These are phyloP conservation scores for Diplodus puntazzo DNA, from an alignment of 2,797 vertebrate genomes.

Conservation along the genomic window DNA sequence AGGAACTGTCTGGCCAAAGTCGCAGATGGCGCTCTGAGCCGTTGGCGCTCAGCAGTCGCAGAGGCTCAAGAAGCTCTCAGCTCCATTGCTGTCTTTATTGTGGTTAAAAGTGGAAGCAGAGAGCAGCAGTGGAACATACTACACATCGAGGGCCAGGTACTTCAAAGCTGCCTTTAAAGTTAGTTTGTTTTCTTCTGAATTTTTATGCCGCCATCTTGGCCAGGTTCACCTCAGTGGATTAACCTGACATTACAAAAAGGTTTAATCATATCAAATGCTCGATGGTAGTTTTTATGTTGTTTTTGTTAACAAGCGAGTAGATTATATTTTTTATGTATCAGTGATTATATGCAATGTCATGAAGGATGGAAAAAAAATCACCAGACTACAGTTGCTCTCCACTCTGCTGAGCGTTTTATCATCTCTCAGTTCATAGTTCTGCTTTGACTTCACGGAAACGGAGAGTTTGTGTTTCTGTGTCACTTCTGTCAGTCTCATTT, in stretches of 20 bases:
- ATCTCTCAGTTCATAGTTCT: neutral
- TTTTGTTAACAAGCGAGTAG: neutral
- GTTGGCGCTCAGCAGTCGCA: constrained; percentile 64
- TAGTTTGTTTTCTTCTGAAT: neutral
- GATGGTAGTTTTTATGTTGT: neutral
- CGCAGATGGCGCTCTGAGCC: constrained; percentile 78
- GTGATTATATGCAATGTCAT: neutral
- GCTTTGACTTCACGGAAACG: neutral
- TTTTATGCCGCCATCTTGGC: neutral
- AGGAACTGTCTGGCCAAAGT: constrained; percentile 68
- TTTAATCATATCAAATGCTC: neutral
- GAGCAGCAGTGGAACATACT: constrained; percentile 24
- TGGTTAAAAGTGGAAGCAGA: constrained; percentile 50
- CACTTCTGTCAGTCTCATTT: neutral
- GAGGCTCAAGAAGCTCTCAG: constrained; percentile 56
- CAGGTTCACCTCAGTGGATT: neutral
- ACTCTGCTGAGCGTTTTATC: neutral
- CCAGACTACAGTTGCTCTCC: no score
- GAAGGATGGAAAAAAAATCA: neutral
- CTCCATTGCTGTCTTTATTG: constrained; percentile 53
- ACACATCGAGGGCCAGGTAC: constrained; percentile 8
- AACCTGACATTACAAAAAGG: neutral
- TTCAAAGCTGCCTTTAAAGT: constrained; percentile 33
- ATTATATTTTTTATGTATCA: neutral
- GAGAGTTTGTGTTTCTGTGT: no score